phyloP scores from a whole-genome alignment of 2,113 vertebrate genomes.

The Sylvietta virens region DNA sequence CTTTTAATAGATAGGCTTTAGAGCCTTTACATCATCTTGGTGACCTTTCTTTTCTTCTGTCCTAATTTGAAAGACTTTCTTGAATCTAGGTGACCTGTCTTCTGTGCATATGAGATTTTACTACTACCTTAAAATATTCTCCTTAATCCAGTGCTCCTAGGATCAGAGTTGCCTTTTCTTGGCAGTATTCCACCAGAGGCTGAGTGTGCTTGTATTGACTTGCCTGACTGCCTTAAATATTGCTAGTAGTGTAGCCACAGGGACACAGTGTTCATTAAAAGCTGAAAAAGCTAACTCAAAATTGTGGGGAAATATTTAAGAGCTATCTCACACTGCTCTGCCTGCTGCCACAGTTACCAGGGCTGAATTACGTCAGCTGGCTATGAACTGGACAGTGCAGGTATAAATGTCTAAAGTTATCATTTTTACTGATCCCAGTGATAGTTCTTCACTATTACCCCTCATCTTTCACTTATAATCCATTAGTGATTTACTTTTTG shows the following conservation, averaged over 20 bases:
- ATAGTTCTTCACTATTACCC: neutral
- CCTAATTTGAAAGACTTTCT: neutral
- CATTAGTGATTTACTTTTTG: neutral
- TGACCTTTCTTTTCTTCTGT: neutral
- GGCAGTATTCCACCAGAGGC: neutral
- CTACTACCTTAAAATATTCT: neutral
- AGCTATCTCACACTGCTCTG: neutral
- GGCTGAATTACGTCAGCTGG: neutral
- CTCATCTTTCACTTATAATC: neutral
- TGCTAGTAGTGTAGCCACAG: neutral
- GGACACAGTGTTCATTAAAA: neutral
- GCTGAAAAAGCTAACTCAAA: constrained; percentile 2
- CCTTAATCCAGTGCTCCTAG: neutral
- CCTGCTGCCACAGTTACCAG: neutral
- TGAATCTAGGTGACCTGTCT: neutral
- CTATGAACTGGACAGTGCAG: neutral
- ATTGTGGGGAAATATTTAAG: neutral
- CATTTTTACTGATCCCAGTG: neutral
- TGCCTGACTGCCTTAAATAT: neutral
- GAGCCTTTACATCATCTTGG: neutral
- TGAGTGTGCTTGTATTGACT: neutral
- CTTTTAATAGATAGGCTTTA: neutral
- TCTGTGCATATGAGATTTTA: neutral
- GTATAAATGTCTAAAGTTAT: neutral
- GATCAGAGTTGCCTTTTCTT: neutral